phyloP scores from a whole-genome alignment of 2,797 vertebrate species.

The Vireo griseus region DNA sequence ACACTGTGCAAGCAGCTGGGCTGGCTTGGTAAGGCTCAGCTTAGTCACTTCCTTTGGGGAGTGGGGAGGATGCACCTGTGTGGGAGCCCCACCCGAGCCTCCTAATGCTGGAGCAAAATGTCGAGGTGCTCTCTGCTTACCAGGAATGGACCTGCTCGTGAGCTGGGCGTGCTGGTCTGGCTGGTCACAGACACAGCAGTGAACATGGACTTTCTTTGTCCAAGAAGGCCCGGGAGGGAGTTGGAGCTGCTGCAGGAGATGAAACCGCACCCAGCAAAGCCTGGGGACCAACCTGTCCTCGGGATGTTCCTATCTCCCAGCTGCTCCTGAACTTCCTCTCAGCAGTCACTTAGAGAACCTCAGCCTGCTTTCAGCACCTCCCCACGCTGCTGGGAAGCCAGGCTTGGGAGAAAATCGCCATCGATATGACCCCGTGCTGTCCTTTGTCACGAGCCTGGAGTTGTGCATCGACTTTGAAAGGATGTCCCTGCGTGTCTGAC shows the following conservation, averaged over 20 bases:
- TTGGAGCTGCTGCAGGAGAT: not conserved
- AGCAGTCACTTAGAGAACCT: not conserved
- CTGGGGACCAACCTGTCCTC: not conserved
- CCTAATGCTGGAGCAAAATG: rapidly evolving
- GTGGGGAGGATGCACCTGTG: not conserved
- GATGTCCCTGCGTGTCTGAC: not conserved
- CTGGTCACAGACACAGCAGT: rapidly evolving
- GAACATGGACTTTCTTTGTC: rapidly evolving
- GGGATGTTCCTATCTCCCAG: rapidly evolving
- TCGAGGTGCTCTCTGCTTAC: rapidly evolving
- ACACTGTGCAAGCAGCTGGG: not conserved
- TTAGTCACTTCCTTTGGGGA: slow-evolving; percentile 32
- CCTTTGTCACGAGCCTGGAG: not conserved
- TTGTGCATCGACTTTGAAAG: not conserved
- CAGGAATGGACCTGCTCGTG: rapidly evolving
- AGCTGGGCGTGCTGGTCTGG: not conserved
- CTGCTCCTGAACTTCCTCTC: not conserved
- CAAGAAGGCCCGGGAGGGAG: rapidly evolving
- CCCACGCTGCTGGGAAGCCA: not conserved
- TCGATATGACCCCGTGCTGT: rapidly evolving
- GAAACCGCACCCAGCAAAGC: not conserved
- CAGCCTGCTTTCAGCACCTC: too few relatives aligned
- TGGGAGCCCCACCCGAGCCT: not conserved
- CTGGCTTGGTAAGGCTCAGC: not conserved
- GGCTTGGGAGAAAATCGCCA: not conserved